Percentiles rank a stretch among this genome's conserved stretches.
These are phyloP conservation scores for Heteromyza rotundicornis DNA, from an alignment of 2,888 invertebrate species.

Conservation along the genomic window DNA sequence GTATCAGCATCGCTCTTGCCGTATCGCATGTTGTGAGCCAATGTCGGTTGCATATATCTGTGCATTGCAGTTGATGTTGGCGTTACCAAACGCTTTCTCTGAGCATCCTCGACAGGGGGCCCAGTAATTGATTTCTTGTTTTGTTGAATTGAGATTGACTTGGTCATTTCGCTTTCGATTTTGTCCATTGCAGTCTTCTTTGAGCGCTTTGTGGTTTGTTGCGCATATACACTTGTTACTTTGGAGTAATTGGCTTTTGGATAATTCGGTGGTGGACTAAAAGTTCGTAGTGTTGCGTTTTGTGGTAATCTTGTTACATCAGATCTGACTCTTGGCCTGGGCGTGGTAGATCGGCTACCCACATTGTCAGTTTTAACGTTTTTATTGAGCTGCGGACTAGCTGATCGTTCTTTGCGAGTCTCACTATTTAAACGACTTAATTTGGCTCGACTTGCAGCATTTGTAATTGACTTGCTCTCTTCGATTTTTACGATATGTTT, in stretches of 20 bases:
- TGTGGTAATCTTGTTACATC: conserved; percentile 50
- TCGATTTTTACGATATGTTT: conserved; percentile 35
- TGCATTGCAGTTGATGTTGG: conserved; percentile 47
- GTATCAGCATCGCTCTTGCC: too few species aligned
- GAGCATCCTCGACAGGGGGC: conserved; percentile 28
- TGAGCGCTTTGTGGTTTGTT: conserved; percentile 28
- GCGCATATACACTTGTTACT: conserved; percentile 31
- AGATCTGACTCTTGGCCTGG: conserved; percentile 47
- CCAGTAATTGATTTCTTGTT: not conserved
- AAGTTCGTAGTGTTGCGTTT: conserved; percentile 41
- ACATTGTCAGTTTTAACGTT: conserved; percentile 49
- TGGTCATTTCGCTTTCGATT: conserved; percentile 15
- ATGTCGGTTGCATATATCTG: conserved; percentile 69
- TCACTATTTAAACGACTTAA: conserved; percentile 43
- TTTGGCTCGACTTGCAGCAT: conserved; percentile 33
- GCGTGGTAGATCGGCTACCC: conserved; percentile 44
- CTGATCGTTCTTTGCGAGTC: conserved; percentile 44
- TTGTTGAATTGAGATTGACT: too few species aligned
- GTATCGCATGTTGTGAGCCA: conserved; percentile 67
- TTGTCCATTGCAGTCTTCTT: conserved; percentile 24
- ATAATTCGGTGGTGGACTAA: conserved; percentile 40
- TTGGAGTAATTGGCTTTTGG: conserved; percentile 31
- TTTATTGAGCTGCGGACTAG: conserved; percentile 43
- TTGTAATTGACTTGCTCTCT: conserved; percentile 43
- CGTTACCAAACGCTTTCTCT: conserved; percentile 38